phyloP scores from a whole-genome alignment of 2,113 vertebrate species.

The Cyprinodon tularosa region DNA sequence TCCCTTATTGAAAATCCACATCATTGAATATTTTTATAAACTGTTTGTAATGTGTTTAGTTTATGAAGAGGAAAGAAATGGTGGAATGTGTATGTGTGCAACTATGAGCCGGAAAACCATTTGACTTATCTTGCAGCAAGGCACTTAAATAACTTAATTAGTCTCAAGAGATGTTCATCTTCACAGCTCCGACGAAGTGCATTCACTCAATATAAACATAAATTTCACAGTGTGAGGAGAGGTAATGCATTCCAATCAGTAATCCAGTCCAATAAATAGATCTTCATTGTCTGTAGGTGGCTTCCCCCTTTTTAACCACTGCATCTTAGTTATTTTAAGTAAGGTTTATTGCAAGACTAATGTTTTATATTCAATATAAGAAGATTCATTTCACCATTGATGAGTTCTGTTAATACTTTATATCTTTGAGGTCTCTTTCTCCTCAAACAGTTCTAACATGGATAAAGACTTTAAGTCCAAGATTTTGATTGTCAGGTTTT shows the following conservation, averaged over 20 bases:
- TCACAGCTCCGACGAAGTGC: neutral
- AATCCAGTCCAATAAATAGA: neutral
- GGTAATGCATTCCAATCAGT: neutral
- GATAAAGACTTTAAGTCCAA: constrained; percentile 5
- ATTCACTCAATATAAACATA: neutral
- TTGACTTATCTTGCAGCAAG: neutral
- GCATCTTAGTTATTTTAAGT: neutral
- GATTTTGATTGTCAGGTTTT: constrained; percentile 36
- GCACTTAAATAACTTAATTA: constrained; percentile 1
- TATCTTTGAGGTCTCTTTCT: constrained; percentile 12
- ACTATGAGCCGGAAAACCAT: neutral
- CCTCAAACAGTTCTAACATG: constrained; percentile 29
- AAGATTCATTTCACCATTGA: neutral
- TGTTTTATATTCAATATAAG: constrained; percentile 6
- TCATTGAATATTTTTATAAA: neutral
- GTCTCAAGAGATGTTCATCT: neutral
- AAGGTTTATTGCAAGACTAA: neutral
- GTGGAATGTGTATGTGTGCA: neutral
- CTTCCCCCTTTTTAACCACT: neutral
- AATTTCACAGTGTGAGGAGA: neutral
- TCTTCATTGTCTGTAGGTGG: neutral
- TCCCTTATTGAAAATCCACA: neutral
- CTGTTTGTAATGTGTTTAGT: neutral
- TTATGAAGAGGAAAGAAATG: neutral
- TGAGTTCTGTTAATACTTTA: constrained; percentile 1